Evolutionary conservation across 2,888 invertebrate genomes (phyloP), one percentile per base, ranked within the genome.

Genomic region (Lithophane semibrunnea): DNA sequence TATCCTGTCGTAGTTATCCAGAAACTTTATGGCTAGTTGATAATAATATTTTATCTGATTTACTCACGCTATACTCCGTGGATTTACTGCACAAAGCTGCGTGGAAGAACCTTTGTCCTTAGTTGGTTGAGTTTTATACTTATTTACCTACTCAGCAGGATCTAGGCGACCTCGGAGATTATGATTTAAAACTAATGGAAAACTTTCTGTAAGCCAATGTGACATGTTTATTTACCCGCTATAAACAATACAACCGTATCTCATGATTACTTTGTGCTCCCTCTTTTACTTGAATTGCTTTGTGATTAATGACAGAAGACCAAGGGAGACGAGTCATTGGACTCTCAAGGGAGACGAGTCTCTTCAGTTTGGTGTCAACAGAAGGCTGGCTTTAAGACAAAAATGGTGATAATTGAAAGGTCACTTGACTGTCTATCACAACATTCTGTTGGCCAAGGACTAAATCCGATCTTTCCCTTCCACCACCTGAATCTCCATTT

Each of bases 1-100:
- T 24, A 66, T 49, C 18, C 18, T 49, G 18, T 66, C 21, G 24
- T 66, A 49, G 5, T 68, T n/a, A 37, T 52, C 37, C 5, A 37
- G 52, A 52, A 37, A 54, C 37, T 37, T 54, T 18, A 54, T 10
- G 37, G 9, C 9, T 37, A n/a, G 9, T 52, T 67, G 37, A 37
- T 52, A 37, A 67, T 37, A 37, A 37, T 67, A 52, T 68, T 52
- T 68, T 52, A 68, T 52, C 37, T 37, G 37, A 52, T 67, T 67
- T n/a, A n/a, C n/a, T n/a, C n/a, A n/a, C n/a, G n/a, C n/a, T n/a
- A n/a, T n/a, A n/a, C n/a, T n/a, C n/a, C n/a, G n/a, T n/a, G n/a
- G n/a, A n/a, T n/a, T n/a, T 67, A 37, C 52, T 37, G 67, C 9
- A 52, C n/a, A 52, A 37, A 37, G 37, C 52, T n/a, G 21, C 1